Conservation (phyloP, 2,113 vertebrate genomes). For the Pygoscelis adeliae region DNA sequence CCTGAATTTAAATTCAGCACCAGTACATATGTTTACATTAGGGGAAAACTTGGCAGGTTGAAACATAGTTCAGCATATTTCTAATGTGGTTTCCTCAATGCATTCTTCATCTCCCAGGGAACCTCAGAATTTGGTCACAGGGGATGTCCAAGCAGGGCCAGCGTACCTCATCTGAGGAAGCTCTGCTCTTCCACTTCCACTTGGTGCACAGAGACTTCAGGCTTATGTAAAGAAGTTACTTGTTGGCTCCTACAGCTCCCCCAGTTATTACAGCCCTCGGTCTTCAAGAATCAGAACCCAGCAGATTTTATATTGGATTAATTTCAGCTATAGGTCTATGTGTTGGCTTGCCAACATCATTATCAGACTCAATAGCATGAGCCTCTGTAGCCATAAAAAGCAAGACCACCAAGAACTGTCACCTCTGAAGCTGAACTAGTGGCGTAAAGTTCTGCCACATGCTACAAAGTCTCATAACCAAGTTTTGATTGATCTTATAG, state of each 20-base stretch:
- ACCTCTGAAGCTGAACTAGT: neutral
- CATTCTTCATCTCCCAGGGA: neutral
- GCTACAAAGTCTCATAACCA: neutral
- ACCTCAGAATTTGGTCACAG: neutral
- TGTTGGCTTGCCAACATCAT: neutral
- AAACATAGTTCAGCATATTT: neutral
- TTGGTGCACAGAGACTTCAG: neutral
- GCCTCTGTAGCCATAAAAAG: neutral
- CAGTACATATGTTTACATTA: neutral
- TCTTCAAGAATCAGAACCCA: neutral
- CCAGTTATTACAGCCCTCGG: neutral
- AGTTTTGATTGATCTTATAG: neutral
- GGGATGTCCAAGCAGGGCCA: neutral
- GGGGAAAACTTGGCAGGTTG: neutral
- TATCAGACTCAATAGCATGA: neutral
- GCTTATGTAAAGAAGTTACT: neutral
- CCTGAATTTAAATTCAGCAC: conserved; percentile 3
- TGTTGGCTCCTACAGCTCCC: neutral
- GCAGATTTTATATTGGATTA: neutral
- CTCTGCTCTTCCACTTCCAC: neutral
- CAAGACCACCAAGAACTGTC: neutral
- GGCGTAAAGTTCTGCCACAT: neutral
- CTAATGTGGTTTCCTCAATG: neutral
- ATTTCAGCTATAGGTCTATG: neutral
- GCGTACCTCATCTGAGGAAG: neutral